These are phyloP conservation scores for Aethina tumida DNA, from an alignment of 1,140 invertebrate species.

Conservation along the genomic window DNA sequence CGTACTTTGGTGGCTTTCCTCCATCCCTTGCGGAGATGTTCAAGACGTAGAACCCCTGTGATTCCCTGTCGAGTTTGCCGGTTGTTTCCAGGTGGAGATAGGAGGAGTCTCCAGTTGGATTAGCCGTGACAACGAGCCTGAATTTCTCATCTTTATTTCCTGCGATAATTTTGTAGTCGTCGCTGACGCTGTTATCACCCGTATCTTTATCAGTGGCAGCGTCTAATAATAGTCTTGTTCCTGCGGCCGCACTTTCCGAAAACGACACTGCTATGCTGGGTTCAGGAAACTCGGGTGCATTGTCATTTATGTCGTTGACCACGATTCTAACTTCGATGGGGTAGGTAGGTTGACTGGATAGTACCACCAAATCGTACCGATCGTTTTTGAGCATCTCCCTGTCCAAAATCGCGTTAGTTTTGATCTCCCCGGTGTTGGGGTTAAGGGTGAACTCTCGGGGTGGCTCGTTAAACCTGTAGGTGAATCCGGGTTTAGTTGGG, in stretches of 20 bases:
- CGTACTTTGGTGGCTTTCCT: constrained; percentile 66
- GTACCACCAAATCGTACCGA: constrained; percentile 77
- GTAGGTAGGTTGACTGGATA: constrained; percentile 87
- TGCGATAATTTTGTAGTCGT: constrained; percentile 79
- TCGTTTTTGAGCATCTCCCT: constrained; percentile 66
- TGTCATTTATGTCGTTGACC: constrained; percentile 82
- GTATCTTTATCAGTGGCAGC: constrained; percentile 79
- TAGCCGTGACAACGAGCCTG: constrained; percentile 72
- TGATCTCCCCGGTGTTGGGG: constrained; percentile 69
- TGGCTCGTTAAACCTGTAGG: constrained; percentile 83
- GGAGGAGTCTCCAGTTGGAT: constrained; percentile 78
- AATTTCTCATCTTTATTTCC: constrained; percentile 85
- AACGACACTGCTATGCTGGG: constrained; percentile 73
- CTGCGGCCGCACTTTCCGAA: constrained; percentile 81
- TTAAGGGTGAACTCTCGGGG: constrained; percentile 75
- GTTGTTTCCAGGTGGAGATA: constrained; percentile 87
- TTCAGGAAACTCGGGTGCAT: constrained; percentile 83
- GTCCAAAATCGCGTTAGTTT: constrained; percentile 70
- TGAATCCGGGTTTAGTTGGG: constrained; percentile 77
- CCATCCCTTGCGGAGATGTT: constrained; percentile 86
- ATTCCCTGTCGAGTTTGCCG: constrained; percentile 81
- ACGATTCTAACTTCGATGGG: constrained; percentile 83
- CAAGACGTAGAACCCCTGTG: constrained; percentile 67
- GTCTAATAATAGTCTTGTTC: constrained; percentile 76
- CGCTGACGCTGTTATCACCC: constrained; percentile 74